Percentiles rank a stretch among this genome's conserved stretches.
Evolutionary conservation across 2,888 invertebrate species (phyloP).

Genomic region (Uropetala carovei): DNA sequence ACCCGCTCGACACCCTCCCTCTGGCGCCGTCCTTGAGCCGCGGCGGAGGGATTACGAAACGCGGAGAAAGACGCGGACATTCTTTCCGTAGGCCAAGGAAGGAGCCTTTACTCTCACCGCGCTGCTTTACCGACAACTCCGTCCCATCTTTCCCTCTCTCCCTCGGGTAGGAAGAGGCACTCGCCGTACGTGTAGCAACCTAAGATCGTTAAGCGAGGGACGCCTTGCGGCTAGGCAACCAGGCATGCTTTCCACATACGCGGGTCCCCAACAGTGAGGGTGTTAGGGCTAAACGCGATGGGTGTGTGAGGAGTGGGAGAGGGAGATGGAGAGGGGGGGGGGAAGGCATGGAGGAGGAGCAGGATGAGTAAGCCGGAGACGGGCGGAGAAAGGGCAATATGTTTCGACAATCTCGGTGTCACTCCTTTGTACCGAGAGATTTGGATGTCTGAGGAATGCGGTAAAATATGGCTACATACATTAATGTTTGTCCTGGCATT

Average conservation of each 20-base stretch:
- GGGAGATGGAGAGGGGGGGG: neutral
- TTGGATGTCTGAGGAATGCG: too few species aligned
- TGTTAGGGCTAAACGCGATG: neutral
- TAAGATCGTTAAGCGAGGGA: neutral
- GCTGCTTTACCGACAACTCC: neutral
- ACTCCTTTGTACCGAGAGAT: too few species aligned
- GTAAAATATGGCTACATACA: too few species aligned
- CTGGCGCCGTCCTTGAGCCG: slow-evolving; percentile 44
- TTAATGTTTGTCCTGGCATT: too few species aligned
- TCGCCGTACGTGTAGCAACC: slow-evolving; percentile 1
- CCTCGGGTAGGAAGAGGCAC: neutral
- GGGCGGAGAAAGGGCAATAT: too few species aligned
- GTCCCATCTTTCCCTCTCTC: neutral
- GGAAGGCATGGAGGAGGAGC: neutral
- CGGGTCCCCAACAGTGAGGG: slow-evolving; percentile 49
- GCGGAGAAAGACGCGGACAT: slow-evolving; percentile 30
- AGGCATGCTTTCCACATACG: slow-evolving; percentile 33
- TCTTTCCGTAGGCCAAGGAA: neutral
- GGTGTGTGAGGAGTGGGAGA: neutral
- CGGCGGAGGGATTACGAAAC: slow-evolving; percentile 49
- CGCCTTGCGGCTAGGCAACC: slow-evolving; percentile 51
- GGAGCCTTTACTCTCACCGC: neutral
- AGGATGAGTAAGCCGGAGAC: neutral
- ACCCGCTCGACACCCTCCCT: slow-evolving; percentile 32
- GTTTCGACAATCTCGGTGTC: too few species aligned